These are phyloP conservation scores for Cinclus mexicanus DNA, from an alignment of 2,113 vertebrate species.

Conservation along the genomic window DNA sequence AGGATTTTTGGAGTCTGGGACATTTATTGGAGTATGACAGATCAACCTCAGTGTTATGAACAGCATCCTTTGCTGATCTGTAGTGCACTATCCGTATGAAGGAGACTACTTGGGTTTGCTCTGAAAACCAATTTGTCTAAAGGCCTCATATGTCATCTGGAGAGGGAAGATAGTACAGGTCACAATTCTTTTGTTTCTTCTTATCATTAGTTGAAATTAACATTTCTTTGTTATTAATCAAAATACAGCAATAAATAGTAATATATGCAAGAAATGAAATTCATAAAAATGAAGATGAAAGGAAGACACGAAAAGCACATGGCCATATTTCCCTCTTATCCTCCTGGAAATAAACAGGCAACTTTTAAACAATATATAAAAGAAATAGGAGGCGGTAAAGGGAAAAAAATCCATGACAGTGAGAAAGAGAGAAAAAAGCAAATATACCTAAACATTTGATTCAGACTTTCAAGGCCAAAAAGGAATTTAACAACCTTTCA, in stretches of 20 bases:
- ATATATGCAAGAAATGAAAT: not conserved
- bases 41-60: not conserved
- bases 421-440: not conserved
- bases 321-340: accelerated
- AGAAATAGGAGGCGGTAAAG: not conserved
- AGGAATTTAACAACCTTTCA: not conserved
- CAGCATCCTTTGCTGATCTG: not conserved
- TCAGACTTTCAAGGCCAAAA: not conserved
- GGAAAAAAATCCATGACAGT: not conserved
- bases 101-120: not conserved
- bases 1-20: not conserved
- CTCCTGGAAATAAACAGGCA: not conserved
- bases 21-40: not conserved
- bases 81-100: not conserved
- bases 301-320: not conserved
- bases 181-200: not conserved
- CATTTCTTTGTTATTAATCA: accelerated
- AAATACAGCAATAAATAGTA: not conserved
- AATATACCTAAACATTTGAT: not conserved
- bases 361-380: not conserved
- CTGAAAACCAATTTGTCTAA: not conserved
- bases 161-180: not conserved
- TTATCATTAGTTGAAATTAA: not conserved
- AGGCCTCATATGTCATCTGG: not conserved
- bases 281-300: accelerated